A percentile compares a stretch with the other conserved stretches of the same genome.
phyloP scores from a whole-genome alignment of 2,888 invertebrate species.

The Acanthosoma haemorrhoidale region DNA sequence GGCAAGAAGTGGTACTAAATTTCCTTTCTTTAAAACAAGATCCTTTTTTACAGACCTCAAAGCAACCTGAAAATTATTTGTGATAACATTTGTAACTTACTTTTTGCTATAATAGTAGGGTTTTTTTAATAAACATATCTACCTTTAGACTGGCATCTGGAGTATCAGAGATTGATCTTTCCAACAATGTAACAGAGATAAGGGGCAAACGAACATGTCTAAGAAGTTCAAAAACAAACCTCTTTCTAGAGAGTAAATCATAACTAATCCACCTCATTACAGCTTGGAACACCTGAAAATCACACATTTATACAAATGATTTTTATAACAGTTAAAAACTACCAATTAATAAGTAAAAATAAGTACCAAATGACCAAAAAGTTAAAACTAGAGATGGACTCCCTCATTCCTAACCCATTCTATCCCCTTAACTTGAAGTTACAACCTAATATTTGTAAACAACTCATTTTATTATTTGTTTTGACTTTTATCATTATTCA shows the following conservation, averaged over 20 bases:
- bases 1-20: conserved; percentile 64
- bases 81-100: neutral
- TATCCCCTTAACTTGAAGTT: no score
- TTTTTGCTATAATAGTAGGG: neutral
- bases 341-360: no score
- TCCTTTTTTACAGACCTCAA: conserved; percentile 73
- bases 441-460: no score
- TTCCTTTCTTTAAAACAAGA: conserved; percentile 51
- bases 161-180: conserved; percentile 69
- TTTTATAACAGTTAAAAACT: conserved; percentile 67
- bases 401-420: no score
- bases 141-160: conserved; percentile 74
- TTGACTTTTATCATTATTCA: no score
- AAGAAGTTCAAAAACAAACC: conserved; percentile 80
- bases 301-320: neutral
- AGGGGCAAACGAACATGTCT: conserved; percentile 75
- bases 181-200: conserved; percentile 71
- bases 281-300: conserved; percentile 66
- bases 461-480: no score
- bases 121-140: neutral
- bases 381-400: no score
- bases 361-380: no score
- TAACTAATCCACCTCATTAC: conserved; percentile 83
- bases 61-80: conserved; percentile 52
- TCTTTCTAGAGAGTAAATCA: conserved; percentile 68